Evolutionary conservation across 2,113 vertebrate species (phyloP), one percentile per base, ranked within the genome.

Genomic region (Hepsetus odoe): DNA sequence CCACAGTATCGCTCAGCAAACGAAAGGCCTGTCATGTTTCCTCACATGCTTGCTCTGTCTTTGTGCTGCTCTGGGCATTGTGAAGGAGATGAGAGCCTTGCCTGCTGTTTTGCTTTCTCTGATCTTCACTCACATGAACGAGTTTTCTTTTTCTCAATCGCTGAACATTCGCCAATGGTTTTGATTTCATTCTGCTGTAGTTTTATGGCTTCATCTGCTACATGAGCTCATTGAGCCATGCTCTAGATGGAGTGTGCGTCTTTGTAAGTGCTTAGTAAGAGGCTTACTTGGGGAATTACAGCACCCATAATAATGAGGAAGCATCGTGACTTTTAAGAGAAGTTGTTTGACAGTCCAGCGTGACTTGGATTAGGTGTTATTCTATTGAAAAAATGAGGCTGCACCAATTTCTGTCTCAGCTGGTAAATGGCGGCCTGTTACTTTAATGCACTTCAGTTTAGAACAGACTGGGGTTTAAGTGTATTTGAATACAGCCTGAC

Each of bases 311-410:
- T 55, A 35, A 55, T 20, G 10, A 18, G 51, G 58, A 66, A 49
- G 65, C 38, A 18, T 5, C 66, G 14, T 56, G 56, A 20, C 12
- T 62, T 59, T 28, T 13, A 5, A 38, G 9, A 68, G 42, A n/a
- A 44, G 32, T 30, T 32, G 33, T 76, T 55, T 70, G 38, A 78
- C 28, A 59, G 38, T 26, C 30, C 20, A n/a, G 26, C 42, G 30
- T 69, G 30, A 62, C 55, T 70, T 74, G 56, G 42, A 62, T 80
- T 80, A 75, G 10, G 13, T n/a, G 22, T 22, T 4, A 72, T 65
- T 32, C 26, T 65, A 38, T 4, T 38, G 28, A 35, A 33, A 51
- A 26, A 62, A 7, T 20, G 3, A 62, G 30, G 16, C 16, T 6
- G 0, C 14, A 30, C 6, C 28, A 20, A 55, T 28, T 28, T 62